Percentiles rank a stretch among this genome's conserved stretches.
Evolutionary conservation across 2,888 invertebrate genomes (phyloP).

Genomic region (Mellilla xanthometata): DNA sequence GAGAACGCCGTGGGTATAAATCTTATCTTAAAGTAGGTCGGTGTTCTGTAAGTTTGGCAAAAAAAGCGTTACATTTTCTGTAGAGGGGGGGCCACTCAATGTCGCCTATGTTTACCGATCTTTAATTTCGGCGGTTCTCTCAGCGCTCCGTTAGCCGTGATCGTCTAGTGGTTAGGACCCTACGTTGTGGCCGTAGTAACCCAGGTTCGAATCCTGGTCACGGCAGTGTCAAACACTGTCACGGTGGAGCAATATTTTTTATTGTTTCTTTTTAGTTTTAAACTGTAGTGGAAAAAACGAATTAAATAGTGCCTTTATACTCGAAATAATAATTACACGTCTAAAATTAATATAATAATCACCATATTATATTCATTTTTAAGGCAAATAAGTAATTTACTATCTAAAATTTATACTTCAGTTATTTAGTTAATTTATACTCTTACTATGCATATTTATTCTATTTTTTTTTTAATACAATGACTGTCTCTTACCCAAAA

Average conservation of each 20-base stretch:
- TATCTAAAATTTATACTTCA: background rate
- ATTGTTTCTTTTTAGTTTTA: background rate
- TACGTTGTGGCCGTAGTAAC: slow-evolving; percentile 90
- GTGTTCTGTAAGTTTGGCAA: too few species aligned
- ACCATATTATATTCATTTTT: too few species aligned
- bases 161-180: slow-evolving; percentile 89
- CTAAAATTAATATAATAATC: too few species aligned
- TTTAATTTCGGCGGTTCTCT: background rate
- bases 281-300: too few species aligned
- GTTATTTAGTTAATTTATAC: background rate
- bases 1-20: too few species aligned
- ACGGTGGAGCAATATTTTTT: slow-evolving; percentile 36
- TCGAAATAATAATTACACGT: too few species aligned
- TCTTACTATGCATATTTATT: too few species aligned
- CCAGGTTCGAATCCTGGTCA: slow-evolving; percentile 89
- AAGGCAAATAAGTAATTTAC: too few species aligned
- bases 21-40: too few species aligned
- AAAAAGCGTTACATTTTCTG: background rate
- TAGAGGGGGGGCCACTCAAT: background rate
- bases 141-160: slow-evolving; percentile 66
- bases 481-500: too few species aligned
- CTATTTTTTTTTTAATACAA: too few species aligned
- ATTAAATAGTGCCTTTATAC: too few species aligned
- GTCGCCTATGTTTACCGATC: background rate
- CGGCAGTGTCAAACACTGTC: slow-evolving; percentile 75